Base-by-base conservation (phyloP, 64 coral and sea anemone species). In the Montipora capricornis region DNA sequence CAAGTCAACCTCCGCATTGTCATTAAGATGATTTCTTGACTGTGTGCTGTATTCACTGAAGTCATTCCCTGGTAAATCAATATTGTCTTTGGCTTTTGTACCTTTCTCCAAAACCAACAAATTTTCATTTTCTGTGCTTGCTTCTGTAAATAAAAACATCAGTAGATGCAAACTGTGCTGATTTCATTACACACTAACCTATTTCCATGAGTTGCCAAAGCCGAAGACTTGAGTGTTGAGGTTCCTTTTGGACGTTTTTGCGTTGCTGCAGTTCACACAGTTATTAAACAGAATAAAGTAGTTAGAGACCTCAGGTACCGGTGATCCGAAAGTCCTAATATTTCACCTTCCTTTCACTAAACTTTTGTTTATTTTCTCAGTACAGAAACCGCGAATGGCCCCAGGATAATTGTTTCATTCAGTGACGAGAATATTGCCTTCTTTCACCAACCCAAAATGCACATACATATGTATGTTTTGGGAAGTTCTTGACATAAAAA, bases 161-260 rank as follows among this genome's bases (percentile, higher is more conserved):
- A 51, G 46, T 48, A 71, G 10, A 73, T 12, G 7, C 19, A 12
- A 8, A 20, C 4, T 19, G 19, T 15, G 45, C 71, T 71, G 71
- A 17, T 86, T 26, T 4, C 1, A 49, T 20, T 16, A 6, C 0
- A 13, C 45, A 86, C 82, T 86, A 70, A 86, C 82, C 82, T 86
- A 44, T 68, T 71, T 71, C 66, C 82, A 62, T 86, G 68, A 71
- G 82, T 62, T 22, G 82, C 47, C 19, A 64, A 68, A 73, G 82
- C 82, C 62, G 70, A 62, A 20, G 82, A 45, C 29, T 45, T 86
- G 82, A 86, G 48, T 73, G 48, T 86, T 16, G 66, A 5, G 16
- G 14, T 68, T 49, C 4, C 22, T 71, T 66, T 66, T 71, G 46
- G 9, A 8, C 15, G 68, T 71, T 86, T 86, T 86, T 86, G 45